These are phyloP conservation scores for Periplaneta americana DNA, from an alignment of 1,140 invertebrate genomes.

Conservation along the genomic window DNA sequence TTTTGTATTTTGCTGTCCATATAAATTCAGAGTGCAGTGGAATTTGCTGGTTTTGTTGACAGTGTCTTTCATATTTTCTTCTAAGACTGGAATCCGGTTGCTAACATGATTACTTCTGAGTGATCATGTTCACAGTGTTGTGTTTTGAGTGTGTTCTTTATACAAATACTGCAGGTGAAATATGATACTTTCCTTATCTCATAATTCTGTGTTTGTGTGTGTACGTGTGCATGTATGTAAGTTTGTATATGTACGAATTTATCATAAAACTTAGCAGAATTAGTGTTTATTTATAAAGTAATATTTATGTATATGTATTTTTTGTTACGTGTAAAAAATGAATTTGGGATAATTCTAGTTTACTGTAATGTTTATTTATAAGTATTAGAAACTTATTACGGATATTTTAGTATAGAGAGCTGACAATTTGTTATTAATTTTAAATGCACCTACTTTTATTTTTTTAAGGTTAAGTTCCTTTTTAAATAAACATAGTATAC, in stretches of 20 bases:
- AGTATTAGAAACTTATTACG: background rate
- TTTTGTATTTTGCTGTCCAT: background rate
- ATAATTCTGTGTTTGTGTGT: background rate
- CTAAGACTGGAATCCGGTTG: background rate
- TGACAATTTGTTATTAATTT: background rate
- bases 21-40: background rate
- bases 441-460: background rate
- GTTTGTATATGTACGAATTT: background rate
- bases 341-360: background rate
- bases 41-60: background rate
- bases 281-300: background rate
- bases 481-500: background rate
- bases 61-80: background rate
- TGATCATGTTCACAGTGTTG: too few species aligned
- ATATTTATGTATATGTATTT: background rate
- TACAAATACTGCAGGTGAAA: background rate
- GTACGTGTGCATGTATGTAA: background rate
- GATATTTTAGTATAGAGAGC: background rate
- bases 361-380: background rate
- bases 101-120: too few species aligned
- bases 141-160: background rate
- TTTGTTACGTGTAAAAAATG: background rate
- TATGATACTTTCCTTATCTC: background rate
- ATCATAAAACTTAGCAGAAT: background rate
- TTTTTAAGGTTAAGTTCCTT: background rate